A percentile compares a stretch with the other conserved stretches of the same genome.
Conservation (phyloP, 2,113 vertebrate genomes). For the Otolemur garnettii region DNA sequence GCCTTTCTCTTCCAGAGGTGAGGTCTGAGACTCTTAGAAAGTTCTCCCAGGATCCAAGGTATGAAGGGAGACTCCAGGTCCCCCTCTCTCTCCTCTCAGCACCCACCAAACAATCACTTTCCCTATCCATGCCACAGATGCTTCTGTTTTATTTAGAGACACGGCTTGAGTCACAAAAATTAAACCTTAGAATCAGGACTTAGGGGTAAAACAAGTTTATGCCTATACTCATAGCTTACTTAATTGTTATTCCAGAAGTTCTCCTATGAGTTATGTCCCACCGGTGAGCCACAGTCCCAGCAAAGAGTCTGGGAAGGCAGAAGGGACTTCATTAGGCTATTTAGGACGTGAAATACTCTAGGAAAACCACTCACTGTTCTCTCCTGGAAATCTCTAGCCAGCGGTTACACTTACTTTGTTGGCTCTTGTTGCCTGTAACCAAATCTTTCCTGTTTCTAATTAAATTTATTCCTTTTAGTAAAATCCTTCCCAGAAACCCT, state of each 20-base stretch:
- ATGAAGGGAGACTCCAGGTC: background rate
- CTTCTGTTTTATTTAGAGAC: background rate
- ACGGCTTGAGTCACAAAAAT: background rate
- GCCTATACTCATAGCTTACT: background rate
- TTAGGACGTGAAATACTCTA: background rate
- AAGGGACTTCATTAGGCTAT: background rate
- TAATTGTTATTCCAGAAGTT: background rate
- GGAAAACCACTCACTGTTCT: background rate
- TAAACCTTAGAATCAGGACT: background rate
- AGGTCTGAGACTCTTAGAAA: background rate
- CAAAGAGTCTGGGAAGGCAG: background rate
- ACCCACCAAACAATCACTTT: background rate
- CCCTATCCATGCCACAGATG: background rate
- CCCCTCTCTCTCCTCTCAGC: background rate
- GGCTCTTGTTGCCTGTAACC: constrained; percentile 54
- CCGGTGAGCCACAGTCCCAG: background rate
- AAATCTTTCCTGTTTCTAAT: constrained; percentile 70
- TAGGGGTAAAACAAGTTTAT: background rate
- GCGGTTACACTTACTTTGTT: constrained; percentile 25
- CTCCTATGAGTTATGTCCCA: background rate
- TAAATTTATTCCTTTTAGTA: constrained; percentile 66
- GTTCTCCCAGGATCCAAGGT: background rate
- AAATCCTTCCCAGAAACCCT: constrained; percentile 71
- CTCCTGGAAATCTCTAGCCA: constrained; percentile 1
- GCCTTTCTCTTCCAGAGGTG: background rate